Base-by-base conservation (phyloP, 2,113 vertebrate genomes). In the Cinclus cinclus region DNA sequence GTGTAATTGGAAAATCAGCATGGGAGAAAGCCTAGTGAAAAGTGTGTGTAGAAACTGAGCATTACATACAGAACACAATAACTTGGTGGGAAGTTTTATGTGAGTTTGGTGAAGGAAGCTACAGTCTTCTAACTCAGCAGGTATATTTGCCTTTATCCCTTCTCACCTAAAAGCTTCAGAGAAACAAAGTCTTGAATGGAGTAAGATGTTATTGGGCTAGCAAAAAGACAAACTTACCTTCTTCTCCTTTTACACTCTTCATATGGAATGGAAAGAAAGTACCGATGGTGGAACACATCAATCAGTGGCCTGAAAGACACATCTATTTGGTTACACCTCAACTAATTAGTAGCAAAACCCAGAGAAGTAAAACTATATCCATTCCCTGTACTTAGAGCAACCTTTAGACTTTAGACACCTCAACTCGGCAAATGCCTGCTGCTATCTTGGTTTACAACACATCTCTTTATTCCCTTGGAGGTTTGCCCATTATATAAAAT, bases 211-310 rank as follows among this genome's bases (percentile, higher is more conserved):
- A 47, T 0, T 67, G 33, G 11, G 31, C 27, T 71, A 44, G 28
- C 31, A 80, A 47, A 49, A 21, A 2, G 10, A 28, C 16, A 44
- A 47, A 94, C 97, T 95, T 97, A 99, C 99, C 99, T 98, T 81
- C 99, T 99, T 95, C 99, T 98, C 97, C 97, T 98, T 97, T 99
- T 99, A 98, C 99, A 99, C 91, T 99, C 99, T 97, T 99, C 98
- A 6, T 99, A 99, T 2, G 99, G 99, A 97, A 99, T 98, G 53
- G 98, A 99, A 98, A 99, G 98, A 89, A 99, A 99, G 96, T 98
- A 99, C 20, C 98, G 97, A 70, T 98, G 98, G 98, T 98, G 98
- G 89, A 99, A 98, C 80, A 99, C 95, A 11, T 99, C 98, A 86
- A 99, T 98, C 98, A 99, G 97, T 67, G 99, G 99, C 96, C 99